Conservation (phyloP, 2,888 invertebrate genomes). For the Cristatella mucedo region DNA sequence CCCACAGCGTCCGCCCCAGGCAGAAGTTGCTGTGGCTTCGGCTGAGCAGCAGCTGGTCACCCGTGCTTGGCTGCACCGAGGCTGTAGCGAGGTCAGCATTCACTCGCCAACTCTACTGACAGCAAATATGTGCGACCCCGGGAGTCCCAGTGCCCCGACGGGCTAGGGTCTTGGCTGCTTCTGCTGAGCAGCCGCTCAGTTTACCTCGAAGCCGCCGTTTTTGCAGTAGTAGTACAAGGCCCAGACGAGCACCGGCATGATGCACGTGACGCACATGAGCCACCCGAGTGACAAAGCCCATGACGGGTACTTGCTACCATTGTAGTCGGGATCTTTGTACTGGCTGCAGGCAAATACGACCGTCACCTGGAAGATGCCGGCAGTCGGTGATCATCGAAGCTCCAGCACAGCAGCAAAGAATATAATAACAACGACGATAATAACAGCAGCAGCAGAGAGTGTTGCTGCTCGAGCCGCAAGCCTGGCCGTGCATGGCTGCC, state of each 20-base stretch:
- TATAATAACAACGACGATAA: not conserved
- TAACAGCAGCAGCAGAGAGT: too few species aligned
- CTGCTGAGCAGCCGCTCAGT: too few species aligned
- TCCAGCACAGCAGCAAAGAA: not conserved
- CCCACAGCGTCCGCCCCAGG: too few species aligned
- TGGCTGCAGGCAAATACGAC: constrained; percentile 24
- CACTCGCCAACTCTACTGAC: too few species aligned
- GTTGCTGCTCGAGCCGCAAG: too few species aligned
- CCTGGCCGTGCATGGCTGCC: too few species aligned
- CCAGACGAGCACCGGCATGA: constrained; percentile 27
- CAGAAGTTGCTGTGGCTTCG: too few species aligned
- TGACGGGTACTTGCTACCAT: constrained; percentile 23
- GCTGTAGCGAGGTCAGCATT: too few species aligned
- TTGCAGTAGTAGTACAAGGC: constrained; percentile 27
- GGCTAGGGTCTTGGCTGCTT: too few species aligned
- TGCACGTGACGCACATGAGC: constrained; percentile 30
- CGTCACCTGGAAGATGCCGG: constrained; percentile 18
- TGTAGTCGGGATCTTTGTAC: constrained; percentile 24
- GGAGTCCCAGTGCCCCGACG: not conserved
- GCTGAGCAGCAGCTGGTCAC: too few species aligned
- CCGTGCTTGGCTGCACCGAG: too few species aligned
- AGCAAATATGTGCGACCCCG: too few species aligned
- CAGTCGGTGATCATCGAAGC: not conserved
- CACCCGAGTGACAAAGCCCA: constrained; percentile 32
- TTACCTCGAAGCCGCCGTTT: constrained; percentile 27